Evolutionary conservation across 2,888 invertebrate species (phyloP).

Genomic region (Thecocarcelia acutangulata): DNA sequence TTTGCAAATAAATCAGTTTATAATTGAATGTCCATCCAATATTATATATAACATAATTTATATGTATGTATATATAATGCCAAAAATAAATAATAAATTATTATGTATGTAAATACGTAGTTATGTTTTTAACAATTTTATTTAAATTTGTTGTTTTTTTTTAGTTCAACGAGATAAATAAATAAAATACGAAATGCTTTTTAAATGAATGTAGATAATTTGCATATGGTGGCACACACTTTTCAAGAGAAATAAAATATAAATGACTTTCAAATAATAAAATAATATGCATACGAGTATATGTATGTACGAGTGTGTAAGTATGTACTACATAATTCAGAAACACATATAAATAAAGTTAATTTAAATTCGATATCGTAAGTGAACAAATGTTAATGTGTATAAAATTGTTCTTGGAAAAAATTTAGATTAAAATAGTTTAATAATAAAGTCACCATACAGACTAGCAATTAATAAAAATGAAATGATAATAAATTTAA

Average conservation of each 20-base stretch:
- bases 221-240: conserved; percentile 33
- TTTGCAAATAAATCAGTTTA: conserved; percentile 48
- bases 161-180: background rate
- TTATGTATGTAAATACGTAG: conserved; percentile 40
- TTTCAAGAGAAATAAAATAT: conserved; percentile 30
- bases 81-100: conserved; percentile 3
- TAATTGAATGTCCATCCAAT: conserved; percentile 52
- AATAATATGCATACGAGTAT: background rate
- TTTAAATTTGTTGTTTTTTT: background rate
- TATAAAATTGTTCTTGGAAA: conserved; percentile 36
- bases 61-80: conserved; percentile 12
- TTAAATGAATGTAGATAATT: conserved; percentile 51
- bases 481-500: background rate
- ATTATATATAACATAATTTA: conserved; percentile 24
- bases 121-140: conserved; percentile 5
- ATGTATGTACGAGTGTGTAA: background rate
- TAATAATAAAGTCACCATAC: conserved; percentile 32
- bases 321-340: background rate
- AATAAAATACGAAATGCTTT: conserved; percentile 36
- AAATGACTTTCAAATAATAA: conserved; percentile 14
- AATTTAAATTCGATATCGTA: conserved; percentile 38
- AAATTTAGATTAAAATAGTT: conserved; percentile 41
- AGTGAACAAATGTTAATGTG: conserved; percentile 42
- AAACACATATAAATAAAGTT: conserved; percentile 37
- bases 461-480: conserved; percentile 4